These are phyloP conservation scores for Mionectes macconnelli DNA, from an alignment of 2,113 vertebrate species.

Conservation along the genomic window DNA sequence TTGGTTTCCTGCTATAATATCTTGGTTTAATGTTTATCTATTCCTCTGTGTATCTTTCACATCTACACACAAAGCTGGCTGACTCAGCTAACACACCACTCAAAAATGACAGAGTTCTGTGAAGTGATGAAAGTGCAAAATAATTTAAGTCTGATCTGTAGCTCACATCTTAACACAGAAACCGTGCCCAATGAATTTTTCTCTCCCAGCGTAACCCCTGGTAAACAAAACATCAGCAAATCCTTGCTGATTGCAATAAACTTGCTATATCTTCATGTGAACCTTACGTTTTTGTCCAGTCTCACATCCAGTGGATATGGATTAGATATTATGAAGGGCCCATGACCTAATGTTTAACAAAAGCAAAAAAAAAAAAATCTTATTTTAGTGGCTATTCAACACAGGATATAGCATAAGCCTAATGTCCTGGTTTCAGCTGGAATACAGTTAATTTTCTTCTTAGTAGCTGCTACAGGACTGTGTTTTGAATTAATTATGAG, in stretches of 20 bases:
- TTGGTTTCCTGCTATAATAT: not conserved
- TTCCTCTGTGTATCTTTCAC: not conserved
- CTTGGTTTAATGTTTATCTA: not conserved
- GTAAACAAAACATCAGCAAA: not conserved
- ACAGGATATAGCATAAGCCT: not conserved
- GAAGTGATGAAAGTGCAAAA: not conserved
- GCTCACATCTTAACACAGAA: not conserved
- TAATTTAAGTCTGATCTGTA: not conserved
- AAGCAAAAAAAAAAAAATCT: rapidly evolving
- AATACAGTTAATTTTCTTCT: not conserved
- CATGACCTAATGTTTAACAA: not conserved
- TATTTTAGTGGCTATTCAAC: not conserved
- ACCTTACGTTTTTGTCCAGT: not conserved
- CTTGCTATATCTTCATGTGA: not conserved
- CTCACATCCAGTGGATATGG: not conserved
- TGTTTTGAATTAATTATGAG: not conserved
- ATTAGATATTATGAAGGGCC: not conserved
- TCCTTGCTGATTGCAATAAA: not conserved
- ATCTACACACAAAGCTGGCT: not conserved
- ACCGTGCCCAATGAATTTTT: not conserved
- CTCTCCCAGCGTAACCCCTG: rapidly evolving
- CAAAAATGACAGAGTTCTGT: not conserved
- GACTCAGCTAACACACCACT: not conserved
- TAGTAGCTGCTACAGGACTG: not conserved
- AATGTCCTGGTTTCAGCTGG: not conserved